phyloP scores from a whole-genome alignment of 2,888 invertebrate species.

The Volucella inflata region DNA sequence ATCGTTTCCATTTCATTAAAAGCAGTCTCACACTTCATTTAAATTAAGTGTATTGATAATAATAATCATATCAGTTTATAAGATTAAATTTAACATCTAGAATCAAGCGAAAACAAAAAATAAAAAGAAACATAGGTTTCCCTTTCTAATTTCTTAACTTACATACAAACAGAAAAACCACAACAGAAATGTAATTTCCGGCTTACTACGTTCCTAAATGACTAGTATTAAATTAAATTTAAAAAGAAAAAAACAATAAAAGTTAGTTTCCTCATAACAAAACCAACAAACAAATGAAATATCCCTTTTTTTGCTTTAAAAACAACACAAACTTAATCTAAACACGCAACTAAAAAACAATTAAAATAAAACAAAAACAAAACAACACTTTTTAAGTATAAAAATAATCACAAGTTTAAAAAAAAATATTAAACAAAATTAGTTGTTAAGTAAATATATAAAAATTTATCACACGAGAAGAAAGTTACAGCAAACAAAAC shows the following conservation, averaged over 20 bases:
- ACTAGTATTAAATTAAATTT: slow-evolving; percentile 49
- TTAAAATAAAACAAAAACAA: slow-evolving; percentile 28
- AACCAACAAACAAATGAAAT: slow-evolving; percentile 3
- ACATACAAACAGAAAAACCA: slow-evolving; percentile 5
- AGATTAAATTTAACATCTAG: slow-evolving; percentile 54
- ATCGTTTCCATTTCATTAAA: not conserved
- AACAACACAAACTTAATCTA: slow-evolving; percentile 20
- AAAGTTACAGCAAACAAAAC: slow-evolving; percentile 17
- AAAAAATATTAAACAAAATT: slow-evolving; percentile 14
- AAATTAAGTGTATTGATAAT: slow-evolving; percentile 33
- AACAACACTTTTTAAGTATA: slow-evolving; percentile 30
- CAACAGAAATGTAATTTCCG: slow-evolving; percentile 35
- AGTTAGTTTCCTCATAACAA: slow-evolving; percentile 38
- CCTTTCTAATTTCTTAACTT: slow-evolving; percentile 49
- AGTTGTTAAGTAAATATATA: slow-evolving; percentile 46
- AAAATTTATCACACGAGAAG: slow-evolving; percentile 49
- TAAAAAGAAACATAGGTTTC: slow-evolving; percentile 58
- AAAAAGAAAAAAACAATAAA: slow-evolving; percentile 9
- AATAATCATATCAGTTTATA: slow-evolving; percentile 66
- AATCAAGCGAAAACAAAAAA: slow-evolving; percentile 49
- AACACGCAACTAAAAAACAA: not conserved
- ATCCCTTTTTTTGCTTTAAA: slow-evolving; percentile 21
- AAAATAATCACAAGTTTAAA: slow-evolving; percentile 9
- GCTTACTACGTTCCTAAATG: slow-evolving; percentile 72
- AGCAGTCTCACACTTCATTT: not conserved